Evolutionary conservation across 2,797 vertebrate species (phyloP).

Genomic region (Phoebastria nigripes): DNA sequence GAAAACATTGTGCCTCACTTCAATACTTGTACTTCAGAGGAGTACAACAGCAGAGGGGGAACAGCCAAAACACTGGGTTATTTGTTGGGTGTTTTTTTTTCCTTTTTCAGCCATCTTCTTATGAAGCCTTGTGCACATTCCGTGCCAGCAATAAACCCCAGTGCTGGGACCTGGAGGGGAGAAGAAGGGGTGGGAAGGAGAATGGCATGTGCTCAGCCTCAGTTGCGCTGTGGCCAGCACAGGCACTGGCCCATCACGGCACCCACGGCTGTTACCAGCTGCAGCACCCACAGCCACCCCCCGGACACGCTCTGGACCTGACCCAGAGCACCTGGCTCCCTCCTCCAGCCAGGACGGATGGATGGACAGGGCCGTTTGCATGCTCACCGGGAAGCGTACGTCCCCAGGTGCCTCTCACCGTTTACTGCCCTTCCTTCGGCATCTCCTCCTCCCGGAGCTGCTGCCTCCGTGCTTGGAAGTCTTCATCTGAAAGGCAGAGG

Average conservation of each 20-base stretch:
- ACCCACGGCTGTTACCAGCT: accelerated
- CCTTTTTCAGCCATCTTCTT: constrained; percentile 31
- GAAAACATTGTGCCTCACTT: constrained; percentile 41
- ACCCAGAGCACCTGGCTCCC: neutral
- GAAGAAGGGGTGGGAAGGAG: neutral
- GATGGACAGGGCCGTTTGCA: accelerated
- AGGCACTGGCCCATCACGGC: neutral
- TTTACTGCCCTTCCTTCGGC: constrained; percentile 73
- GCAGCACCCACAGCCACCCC: neutral
- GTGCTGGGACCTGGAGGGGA: constrained; percentile 10
- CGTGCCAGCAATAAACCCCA: constrained; percentile 37
- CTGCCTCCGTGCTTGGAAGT: constrained; percentile 78
- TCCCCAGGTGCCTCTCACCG: constrained; percentile 27
- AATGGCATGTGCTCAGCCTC: neutral
- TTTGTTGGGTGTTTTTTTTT: neutral
- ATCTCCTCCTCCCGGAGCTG: constrained; percentile 78
- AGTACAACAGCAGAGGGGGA: neutral
- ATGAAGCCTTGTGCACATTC: neutral
- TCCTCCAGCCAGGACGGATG: neutral
- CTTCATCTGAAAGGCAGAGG: constrained; percentile 83
- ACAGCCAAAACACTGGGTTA: constrained; percentile 21
- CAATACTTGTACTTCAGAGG: neutral
- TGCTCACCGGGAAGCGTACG: accelerated
- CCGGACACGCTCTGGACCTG: accelerated
- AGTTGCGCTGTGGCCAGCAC: neutral